phyloP scores from a whole-genome alignment of 2,113 vertebrate species.

The Cyprinodon tularosa region DNA sequence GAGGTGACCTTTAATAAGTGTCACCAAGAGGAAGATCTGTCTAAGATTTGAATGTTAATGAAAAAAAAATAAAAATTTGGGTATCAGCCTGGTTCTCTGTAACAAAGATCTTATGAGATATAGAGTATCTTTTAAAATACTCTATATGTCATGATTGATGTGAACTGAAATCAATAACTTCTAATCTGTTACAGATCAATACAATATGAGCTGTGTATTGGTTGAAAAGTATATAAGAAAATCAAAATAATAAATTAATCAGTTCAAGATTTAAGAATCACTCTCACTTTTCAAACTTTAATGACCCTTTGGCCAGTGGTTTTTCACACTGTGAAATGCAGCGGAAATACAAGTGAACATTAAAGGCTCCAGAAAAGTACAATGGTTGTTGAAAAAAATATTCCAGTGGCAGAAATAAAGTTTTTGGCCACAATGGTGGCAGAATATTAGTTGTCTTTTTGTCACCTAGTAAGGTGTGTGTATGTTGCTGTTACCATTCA shows the following conservation, averaged over 20 bases:
- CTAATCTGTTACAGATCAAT: background rate
- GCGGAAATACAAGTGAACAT: background rate
- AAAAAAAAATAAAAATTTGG: conserved; percentile 21
- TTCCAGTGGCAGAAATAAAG: too few species aligned
- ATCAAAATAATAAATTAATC: background rate
- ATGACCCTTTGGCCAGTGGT: too few species aligned
- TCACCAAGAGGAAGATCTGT: conserved; percentile 30
- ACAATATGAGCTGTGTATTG: background rate
- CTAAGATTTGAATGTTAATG: conserved; percentile 22
- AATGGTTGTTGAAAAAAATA: background rate
- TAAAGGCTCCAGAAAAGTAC: background rate
- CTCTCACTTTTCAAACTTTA: too few species aligned
- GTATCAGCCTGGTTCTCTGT: conserved; percentile 5
- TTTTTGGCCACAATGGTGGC: background rate
- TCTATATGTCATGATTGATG: background rate
- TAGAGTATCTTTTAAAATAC: too few species aligned
- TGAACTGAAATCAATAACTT: too few species aligned
- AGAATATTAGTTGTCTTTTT: background rate
- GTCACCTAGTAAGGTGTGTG: background rate
- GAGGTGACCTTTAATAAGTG: conserved; percentile 53
- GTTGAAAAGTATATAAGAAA: background rate
- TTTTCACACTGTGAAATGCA: background rate
- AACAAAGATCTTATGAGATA: too few species aligned
- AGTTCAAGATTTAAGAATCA: background rate
- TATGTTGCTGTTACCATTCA: background rate